A percentile compares a stretch with the other conserved stretches of the same genome.
phyloP scores from a whole-genome alignment of 2,113 vertebrate species.

The Gymnogyps californianus region DNA sequence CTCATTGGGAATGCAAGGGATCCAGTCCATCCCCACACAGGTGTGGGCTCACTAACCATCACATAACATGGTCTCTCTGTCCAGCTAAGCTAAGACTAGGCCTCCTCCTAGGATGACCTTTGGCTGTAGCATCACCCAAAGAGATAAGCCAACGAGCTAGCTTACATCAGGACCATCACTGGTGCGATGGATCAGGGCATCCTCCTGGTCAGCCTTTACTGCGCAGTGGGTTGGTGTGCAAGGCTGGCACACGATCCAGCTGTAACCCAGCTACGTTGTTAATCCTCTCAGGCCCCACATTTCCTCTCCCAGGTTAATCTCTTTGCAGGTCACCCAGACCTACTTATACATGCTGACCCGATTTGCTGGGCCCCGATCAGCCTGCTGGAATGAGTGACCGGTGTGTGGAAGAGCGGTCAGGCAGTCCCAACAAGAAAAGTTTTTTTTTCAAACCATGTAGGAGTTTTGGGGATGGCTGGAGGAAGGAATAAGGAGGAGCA shows the following conservation, averaged over 20 bases:
- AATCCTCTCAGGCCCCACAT: background rate
- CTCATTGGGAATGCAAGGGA: background rate
- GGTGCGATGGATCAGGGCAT: background rate
- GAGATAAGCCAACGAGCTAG: background rate
- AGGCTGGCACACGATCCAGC: background rate
- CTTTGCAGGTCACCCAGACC: conserved; percentile 1
- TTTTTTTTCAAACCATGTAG: background rate
- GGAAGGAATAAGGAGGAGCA: conserved; percentile 19
- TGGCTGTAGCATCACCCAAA: background rate
- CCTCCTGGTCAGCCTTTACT: background rate
- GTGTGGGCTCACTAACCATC: background rate
- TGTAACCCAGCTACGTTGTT: background rate
- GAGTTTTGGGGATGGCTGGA: conserved; percentile 28
- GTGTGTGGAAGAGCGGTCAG: background rate
- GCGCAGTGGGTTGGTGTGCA: background rate
- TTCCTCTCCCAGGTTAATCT: conserved; percentile 19
- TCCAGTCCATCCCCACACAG: background rate
- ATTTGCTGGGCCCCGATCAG: background rate
- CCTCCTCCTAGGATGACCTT: background rate
- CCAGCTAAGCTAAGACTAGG: background rate
- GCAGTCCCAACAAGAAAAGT: background rate
- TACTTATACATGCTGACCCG: background rate
- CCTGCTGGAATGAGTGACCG: background rate
- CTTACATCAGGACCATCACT: background rate
- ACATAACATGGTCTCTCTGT: fast-evolving